A percentile compares a stretch with the other conserved stretches of the same genome.
Evolutionary conservation across 2,113 vertebrate species (phyloP).

Genomic region (Maccullochella peelii): DNA sequence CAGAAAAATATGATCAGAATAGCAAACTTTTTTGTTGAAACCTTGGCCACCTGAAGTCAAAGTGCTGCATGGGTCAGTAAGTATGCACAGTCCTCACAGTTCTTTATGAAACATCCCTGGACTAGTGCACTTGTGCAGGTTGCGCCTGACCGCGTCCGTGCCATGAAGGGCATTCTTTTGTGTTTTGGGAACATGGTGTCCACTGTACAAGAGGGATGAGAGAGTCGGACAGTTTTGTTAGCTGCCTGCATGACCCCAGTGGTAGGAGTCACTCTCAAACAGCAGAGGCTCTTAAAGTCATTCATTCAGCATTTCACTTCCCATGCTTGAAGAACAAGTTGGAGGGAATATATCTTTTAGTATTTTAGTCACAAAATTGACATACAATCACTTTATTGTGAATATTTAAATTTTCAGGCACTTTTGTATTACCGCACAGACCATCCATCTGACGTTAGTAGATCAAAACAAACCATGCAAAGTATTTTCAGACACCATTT

Average conservation of each 20-base stretch:
- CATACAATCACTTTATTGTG: neutral
- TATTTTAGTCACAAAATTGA: neutral
- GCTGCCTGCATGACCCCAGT: constrained; percentile 19
- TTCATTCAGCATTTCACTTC: constrained; percentile 9
- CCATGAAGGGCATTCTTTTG: neutral
- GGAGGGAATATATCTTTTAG: neutral
- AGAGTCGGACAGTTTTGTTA: neutral
- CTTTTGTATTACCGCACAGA: neutral
- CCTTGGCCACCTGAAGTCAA: neutral
- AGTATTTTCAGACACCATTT: neutral
- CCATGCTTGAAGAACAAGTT: neutral
- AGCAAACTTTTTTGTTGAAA: neutral
- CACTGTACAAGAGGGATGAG: neutral
- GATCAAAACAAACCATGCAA: constrained; percentile 1
- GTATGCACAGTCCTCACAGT: neutral
- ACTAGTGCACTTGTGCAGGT: neutral
- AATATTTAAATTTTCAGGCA: neutral
- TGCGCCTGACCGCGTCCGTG: neutral
- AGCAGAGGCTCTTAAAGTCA: neutral
- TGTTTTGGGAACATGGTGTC: neutral
- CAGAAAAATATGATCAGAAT: neutral
- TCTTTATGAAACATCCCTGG: neutral
- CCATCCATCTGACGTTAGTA: neutral
- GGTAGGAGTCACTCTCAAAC: constrained; percentile 2
- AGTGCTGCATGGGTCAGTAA: neutral